Base-by-base conservation (phyloP, 2,888 invertebrate species). In the Eremobia ochroleuca region DNA sequence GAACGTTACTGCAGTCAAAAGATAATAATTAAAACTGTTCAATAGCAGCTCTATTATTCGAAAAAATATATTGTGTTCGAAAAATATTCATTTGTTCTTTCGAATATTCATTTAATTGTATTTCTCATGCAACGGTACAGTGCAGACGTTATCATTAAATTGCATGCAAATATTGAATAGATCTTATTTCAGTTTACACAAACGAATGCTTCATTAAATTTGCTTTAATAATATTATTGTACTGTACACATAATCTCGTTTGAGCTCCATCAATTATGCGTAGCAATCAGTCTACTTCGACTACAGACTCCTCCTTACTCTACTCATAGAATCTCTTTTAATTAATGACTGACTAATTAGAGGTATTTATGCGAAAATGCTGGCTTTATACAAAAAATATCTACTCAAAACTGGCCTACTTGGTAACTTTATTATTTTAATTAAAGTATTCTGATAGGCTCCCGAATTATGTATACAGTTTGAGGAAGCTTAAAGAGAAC, bases 401-500 rank as follows among this genome's bases (percentile, higher is more conserved):
- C 77, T 70, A 62, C 77, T 70, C 40, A 68, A 82, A 87, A 86
- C 65, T 82, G 59, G 71, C 18, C 28, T 15, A 67, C 61, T 76
- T 66, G 37, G 71, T 76, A 87, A 87, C 81, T 87, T 89, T 83
- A 84, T 86, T 86, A 87, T 88, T 89, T 91, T 90, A 91, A 92
- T 92, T 91, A 91, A 91, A 92, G 87, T 90, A 89, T 90, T 91
- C 86, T 79, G 87, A 88, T 89, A 90, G 88, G 86, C 81, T 79
- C 83, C 75, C 83, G 87, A 88, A 86, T 86, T 87, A 90, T 55
- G 9, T 55, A 55, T 90, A 89, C 90, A 89, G 87, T 87, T 87
- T 82, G 78, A 86, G 85, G 88, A 87, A 92, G 91, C 92, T 91
- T 93, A 94, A 91, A 92, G 93, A 91, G 88, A 91, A 88, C 90